Conservation (phyloP, 2,113 vertebrate genomes). For the Cochlearius cochlearius region DNA sequence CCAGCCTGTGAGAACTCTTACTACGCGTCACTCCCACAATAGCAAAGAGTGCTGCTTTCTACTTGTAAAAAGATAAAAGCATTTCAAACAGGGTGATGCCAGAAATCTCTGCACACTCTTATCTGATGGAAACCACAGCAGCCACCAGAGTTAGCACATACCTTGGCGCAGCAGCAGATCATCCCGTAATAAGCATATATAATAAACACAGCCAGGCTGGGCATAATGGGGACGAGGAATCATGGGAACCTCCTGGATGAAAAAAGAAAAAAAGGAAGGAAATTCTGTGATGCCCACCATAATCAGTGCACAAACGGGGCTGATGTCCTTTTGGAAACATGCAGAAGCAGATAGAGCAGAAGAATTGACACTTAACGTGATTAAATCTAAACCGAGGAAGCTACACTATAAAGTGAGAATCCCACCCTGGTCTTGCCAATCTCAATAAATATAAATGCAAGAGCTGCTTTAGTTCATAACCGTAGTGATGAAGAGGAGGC, state of each 20-base stretch:
- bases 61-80: neutral
- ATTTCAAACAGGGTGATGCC: neutral
- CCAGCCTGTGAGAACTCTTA: neutral
- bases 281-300: neutral
- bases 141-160: constrained; percentile 12
- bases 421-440: neutral
- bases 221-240: constrained; percentile 94
- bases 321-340: neutral
- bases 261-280: neutral
- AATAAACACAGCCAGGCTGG: constrained; percentile 93
- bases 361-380: fast-evolving
- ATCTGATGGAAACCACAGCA: neutral
- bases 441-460: neutral
- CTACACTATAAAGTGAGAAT: neutral
- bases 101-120: neutral
- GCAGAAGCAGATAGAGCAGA: neutral
- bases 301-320: neutral
- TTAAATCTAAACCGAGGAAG: neutral
- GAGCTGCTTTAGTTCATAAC: neutral
- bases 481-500: neutral
- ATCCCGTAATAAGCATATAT: constrained; percentile 93
- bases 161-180: constrained; percentile 95
- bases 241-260: constrained; percentile 94
- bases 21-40: neutral
- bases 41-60: neutral